Evolutionary conservation across 30 jellyfish, hydroid and myxozoan genomes (phyloP), one percentile per base, ranked within the genome.

Genomic region (Hydractinia symbiolongicarpus): DNA sequence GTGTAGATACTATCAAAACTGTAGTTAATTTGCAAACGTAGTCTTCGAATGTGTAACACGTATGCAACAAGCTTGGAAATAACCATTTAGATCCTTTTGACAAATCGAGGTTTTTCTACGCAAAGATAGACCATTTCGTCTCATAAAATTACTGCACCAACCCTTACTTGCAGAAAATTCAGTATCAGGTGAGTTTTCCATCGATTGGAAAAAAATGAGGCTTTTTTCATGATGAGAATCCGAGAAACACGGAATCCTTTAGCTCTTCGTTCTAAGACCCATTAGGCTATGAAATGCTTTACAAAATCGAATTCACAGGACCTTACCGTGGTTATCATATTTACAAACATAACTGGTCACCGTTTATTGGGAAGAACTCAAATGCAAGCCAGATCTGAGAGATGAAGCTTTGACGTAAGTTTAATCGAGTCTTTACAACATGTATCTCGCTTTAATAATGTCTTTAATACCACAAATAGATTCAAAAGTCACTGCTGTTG

Each of bases 171-270:
- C 78, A 68, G 16, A 11, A 20, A 68, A 68, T 68, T 68, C 53
- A 50, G 78, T 11, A 20, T 68, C 78, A 68, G 16, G 50, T 11
- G 13, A 11, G 53, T 68, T 30, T 15, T 68, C 78, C 78, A 68
- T 68, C 50, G 14, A n/a, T 30, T 68, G n/a, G 50, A 15, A 68
- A 20, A 68, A 68, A 15, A 68, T 20, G 21, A 14, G 4, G 87
- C 87, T 50, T 79, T 79, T 67, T 79, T 79, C 84, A 61, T 79
- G 20, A 79, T 62, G 40, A 79, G 87, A 30, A 30, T 30, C 44
- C 44, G 44, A 30, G 44, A 30, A 30, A 30, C 44, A 30, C 44
- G 44, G 2, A 30, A 30, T 30, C 44, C 44, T 30, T 30, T 30
- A 30, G 50, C 19, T 77, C 21, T 81, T n/a, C 57, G 85, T 53